These are phyloP conservation scores for Sitophilus oryzae DNA, from an alignment of 1,140 invertebrate genomes.

Conservation along the genomic window DNA sequence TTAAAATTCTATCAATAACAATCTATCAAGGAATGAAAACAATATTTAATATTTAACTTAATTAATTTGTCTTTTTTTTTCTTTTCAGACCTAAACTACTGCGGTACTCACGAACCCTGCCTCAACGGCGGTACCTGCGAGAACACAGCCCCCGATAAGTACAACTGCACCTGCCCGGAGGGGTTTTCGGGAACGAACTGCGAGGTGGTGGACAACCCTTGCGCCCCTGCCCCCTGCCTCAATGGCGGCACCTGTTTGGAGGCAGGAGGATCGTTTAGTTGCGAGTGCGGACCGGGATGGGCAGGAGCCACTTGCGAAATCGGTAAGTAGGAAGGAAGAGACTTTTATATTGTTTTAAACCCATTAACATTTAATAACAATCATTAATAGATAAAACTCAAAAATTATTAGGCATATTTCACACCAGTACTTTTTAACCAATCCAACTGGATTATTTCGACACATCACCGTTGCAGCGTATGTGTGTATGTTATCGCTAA, in stretches of 20 bases:
- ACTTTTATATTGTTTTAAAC: too few relatives aligned
- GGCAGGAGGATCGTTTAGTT: slow-evolving; percentile 55
- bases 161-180: slow-evolving; percentile 84
- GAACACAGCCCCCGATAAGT: slow-evolving; percentile 89
- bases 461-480: too few relatives aligned
- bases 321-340: too few relatives aligned
- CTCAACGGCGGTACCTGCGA: slow-evolving; percentile 92
- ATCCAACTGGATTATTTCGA: too few relatives aligned
- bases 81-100: slow-evolving; percentile 88
- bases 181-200: slow-evolving; percentile 88
- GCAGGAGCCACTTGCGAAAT: slow-evolving; percentile 71
- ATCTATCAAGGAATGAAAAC: too few relatives aligned
- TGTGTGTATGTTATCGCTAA: too few relatives aligned
- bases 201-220: slow-evolving; percentile 87
- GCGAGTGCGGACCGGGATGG: slow-evolving; percentile 82
- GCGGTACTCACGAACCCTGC: slow-evolving; percentile 94
- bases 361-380: too few relatives aligned
- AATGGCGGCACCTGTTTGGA: slow-evolving; percentile 76
- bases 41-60: too few relatives aligned
- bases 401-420: too few relatives aligned
- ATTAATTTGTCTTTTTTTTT: slow-evolving; percentile 24
- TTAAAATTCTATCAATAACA: too few relatives aligned
- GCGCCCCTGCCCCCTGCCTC: slow-evolving; percentile 78
- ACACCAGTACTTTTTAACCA: too few relatives aligned
- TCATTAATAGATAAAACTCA: too few relatives aligned